Base-by-base conservation (phyloP, 2,888 invertebrate genomes). In the Cataglyphis altisquamis region DNA sequence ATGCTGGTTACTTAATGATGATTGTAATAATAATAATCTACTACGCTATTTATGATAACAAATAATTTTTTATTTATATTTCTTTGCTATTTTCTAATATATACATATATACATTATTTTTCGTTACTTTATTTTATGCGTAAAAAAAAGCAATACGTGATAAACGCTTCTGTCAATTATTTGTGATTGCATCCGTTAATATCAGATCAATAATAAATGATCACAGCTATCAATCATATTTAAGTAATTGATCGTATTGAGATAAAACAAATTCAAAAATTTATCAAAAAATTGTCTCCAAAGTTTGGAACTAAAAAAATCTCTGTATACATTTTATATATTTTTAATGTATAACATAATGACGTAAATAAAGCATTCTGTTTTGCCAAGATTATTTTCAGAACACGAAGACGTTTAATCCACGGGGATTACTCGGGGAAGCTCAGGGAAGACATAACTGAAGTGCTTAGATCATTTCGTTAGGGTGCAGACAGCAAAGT, bases 371-470 rank as follows among this genome's bases (percentile, higher is more conserved):
- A 15, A 73, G 5, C 15, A 29, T 29, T 60, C 41, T 25, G 6
- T 62, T 29, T n/a, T 25, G 36, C 3, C 32, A 15, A 15, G 36
- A 36, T 12, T 4, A 21, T 66, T 48, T 48, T 75, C 8, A 8
- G 18, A 68, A 29, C n/a, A 77, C 55, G 25, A 52, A 48, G 10
- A 15, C 2, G 8, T 25, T 70, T 15, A 57, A 78, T 78, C 41
- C 6, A 41, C n/a, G 10, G 15, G n/a, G 57, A 80, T 74, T 48
- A 39, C 21, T 75, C 60, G 0, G 48, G n/a, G 67, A 82, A 72
- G 55, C 5, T 57, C 48, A n/a, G 21, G n/a, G 21, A 77, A 81
- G 66, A 68, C 74, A 82, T 83, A 80, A 41, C 67, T 52, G 55
- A 80, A 57, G 9, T n/a, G 41, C 18, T 72, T 4, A 41, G 21